Conservation (phyloP, 2,797 vertebrate species). For the Eurystomus glaucurus region DNA sequence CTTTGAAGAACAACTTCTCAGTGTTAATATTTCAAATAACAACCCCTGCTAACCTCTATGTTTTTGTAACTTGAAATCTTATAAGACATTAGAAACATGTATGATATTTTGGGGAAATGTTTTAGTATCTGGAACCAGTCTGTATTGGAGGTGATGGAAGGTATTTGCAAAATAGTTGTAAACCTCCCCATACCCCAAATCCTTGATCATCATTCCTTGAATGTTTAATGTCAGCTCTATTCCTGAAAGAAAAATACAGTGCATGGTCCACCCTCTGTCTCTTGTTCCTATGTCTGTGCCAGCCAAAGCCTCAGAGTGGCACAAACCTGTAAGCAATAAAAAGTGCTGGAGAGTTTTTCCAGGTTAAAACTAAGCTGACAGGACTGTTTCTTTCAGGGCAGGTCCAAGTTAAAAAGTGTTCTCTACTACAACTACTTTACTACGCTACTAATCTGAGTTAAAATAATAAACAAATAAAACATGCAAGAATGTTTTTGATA, state of each 20-base stretch:
- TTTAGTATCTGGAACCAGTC: not conserved
- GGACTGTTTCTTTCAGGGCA: not conserved
- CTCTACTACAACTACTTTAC: not conserved
- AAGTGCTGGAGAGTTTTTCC: not conserved
- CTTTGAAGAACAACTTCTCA: not conserved
- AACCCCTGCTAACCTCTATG: rapidly evolving
- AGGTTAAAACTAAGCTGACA: not conserved
- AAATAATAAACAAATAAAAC: not conserved
- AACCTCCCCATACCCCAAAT: not conserved
- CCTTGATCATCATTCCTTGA: not conserved
- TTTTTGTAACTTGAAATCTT: not conserved
- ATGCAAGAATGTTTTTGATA: not conserved
- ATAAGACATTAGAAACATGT: not conserved
- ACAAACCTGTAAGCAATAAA: not conserved
- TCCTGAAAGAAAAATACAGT: not conserved
- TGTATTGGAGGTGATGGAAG: not conserved
- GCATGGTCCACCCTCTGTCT: rapidly evolving
- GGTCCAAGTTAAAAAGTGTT: not conserved
- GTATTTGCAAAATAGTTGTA: not conserved
- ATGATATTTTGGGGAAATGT: not conserved
- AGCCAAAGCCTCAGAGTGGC: not conserved
- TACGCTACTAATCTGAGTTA: not conserved
- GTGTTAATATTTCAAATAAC: not conserved
- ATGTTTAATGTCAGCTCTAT: not conserved
- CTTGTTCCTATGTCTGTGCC: not conserved